phyloP scores from a whole-genome alignment of 2,113 vertebrate species.

The Anser brachyrhynchus region DNA sequence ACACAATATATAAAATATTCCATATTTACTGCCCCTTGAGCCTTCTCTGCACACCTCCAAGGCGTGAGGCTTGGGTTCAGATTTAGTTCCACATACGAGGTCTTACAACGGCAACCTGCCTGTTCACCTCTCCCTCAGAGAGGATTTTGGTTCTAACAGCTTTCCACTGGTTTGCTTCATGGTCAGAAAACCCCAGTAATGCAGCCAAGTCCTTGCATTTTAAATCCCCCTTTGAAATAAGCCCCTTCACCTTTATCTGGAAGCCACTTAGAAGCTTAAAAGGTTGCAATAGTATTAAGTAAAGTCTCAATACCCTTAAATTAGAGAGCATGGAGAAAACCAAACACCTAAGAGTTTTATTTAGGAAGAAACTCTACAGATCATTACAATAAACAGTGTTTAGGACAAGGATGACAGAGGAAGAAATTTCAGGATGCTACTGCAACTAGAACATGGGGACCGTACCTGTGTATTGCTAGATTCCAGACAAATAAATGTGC shows the following conservation, averaged over 20 bases:
- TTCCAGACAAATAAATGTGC: neutral
- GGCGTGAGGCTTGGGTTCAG: neutral
- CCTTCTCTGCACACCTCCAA: neutral
- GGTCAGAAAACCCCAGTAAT: neutral
- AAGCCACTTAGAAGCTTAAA: constrained; percentile 56
- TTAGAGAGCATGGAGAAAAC: constrained; percentile 4
- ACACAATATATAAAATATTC: neutral
- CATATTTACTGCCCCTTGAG: neutral
- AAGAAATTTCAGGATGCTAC: neutral
- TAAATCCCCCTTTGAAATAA: constrained; percentile 33
- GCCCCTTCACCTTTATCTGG: constrained; percentile 27
- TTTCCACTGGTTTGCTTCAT: neutral
- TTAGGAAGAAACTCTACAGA: neutral
- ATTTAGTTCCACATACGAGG: neutral
- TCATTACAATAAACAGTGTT: neutral
- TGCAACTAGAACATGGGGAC: neutral
- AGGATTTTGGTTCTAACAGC: neutral
- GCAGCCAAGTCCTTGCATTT: neutral
- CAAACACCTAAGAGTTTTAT: neutral
- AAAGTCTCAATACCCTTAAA: constrained; percentile 35
- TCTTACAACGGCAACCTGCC: neutral
- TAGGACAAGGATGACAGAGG: neutral
- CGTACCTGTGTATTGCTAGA: neutral
- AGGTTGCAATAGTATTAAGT: constrained; percentile 17
- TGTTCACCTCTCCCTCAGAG: neutral